Evolutionary conservation across 1,140 invertebrate species (phyloP).

Genomic region (Coenobita brevimanus): DNA sequence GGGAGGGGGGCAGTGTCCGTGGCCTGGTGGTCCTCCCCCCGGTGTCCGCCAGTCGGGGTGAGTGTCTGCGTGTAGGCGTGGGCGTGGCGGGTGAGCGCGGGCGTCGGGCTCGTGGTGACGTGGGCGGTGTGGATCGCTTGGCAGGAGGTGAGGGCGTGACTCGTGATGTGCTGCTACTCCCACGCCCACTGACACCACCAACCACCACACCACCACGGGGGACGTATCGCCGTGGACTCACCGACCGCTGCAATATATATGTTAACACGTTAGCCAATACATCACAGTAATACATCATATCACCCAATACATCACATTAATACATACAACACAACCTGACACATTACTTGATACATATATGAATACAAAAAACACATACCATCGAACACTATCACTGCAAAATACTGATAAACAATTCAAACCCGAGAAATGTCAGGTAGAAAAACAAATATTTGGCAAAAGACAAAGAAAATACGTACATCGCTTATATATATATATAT

Average conservation of each 20-base stretch:
- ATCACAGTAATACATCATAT: no score
- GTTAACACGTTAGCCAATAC: no score
- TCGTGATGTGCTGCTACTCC: conserved; percentile 1
- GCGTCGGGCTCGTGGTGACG: conserved; percentile 56
- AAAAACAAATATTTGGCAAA: no score
- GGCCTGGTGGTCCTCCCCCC: conserved; percentile 1
- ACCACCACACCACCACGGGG: conserved; percentile 5
- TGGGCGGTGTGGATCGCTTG: conserved; percentile 59
- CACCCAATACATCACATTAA: no score
- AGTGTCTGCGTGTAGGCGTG: conserved; percentile 29
- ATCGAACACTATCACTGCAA: no score
- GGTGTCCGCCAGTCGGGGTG: conserved; percentile 25
- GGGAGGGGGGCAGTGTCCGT: conserved; percentile 20
- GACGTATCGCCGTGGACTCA: conserved; percentile 44
- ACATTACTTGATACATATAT: no score
- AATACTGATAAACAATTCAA: no score
- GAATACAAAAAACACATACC: no score
- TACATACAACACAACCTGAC: no score
- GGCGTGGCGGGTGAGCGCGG: conserved; percentile 47
- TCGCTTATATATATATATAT: no score
- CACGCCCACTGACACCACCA: conserved; percentile 5
- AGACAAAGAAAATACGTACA: no score
- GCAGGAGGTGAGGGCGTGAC: conserved; percentile 50
- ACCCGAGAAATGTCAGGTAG: no score
- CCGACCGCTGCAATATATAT: conserved; percentile 41